Percentiles rank a stretch among this genome's conserved stretches.
These are phyloP conservation scores for Trinorchestia longiramus DNA, from an alignment of 1,140 invertebrate species.

Conservation along the genomic window DNA sequence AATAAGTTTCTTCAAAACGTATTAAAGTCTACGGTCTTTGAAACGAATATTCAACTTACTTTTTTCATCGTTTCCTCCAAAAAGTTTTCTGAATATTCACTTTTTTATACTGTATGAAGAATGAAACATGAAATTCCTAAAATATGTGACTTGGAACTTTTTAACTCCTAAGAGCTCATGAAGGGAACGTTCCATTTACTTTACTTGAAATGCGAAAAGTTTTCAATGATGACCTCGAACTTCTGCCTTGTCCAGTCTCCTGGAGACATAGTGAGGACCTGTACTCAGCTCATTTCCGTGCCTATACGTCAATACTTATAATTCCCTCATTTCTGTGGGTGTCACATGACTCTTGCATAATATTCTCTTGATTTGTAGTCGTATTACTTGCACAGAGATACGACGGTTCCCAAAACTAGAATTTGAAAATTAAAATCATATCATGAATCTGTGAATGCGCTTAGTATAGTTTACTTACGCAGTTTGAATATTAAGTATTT, in stretches of 20 bases:
- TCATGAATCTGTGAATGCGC: no score
- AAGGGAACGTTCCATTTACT: conserved; percentile 26
- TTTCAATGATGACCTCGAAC: conserved; percentile 5
- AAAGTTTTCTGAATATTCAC: not conserved
- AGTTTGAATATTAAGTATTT: no score
- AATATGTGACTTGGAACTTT: not conserved
- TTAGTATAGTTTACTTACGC: no score
- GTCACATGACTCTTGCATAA: not conserved
- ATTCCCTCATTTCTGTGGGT: not conserved
- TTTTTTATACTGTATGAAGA: not conserved
- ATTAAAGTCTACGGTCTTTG: not conserved
- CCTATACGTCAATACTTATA: not conserved
- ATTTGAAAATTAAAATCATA: no score
- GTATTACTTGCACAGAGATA: no score
- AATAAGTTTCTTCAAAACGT: no score
- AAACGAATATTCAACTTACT: not conserved
- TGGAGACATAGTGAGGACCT: not conserved
- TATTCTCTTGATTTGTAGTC: no score
- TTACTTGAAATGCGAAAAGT: not conserved
- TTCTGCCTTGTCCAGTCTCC: not conserved
- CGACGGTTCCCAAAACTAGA: no score
- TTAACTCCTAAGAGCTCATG: conserved; percentile 14
- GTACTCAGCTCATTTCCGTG: not conserved
- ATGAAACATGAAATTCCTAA: not conserved
- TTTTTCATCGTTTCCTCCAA: not conserved